Evolutionary conservation across 2,113 vertebrate species (phyloP).

Genomic region (Hepsetus odoe): DNA sequence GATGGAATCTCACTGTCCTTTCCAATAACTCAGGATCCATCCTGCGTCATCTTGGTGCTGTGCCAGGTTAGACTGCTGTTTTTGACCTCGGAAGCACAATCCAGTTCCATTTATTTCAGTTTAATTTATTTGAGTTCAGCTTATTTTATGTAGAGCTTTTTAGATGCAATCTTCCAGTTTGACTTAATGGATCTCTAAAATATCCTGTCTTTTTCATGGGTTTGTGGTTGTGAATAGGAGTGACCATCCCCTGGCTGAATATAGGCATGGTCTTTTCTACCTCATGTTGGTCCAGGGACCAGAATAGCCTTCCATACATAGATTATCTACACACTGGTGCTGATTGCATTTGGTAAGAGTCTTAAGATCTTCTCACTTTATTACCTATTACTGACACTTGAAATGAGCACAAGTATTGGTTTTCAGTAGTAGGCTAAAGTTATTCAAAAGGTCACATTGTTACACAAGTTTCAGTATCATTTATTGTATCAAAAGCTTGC

Average conservation of each 20-base stretch:
- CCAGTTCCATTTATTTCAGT: neutral
- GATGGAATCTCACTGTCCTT: constrained; percentile 93
- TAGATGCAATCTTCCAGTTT: neutral
- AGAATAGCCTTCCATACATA: constrained; percentile 93
- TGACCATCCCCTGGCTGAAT: constrained; percentile 93
- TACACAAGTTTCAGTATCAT: too few relatives aligned
- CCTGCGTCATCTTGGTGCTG: constrained; percentile 93
- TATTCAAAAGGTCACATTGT: too few relatives aligned
- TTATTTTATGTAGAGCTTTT: neutral
- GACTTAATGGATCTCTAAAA: neutral
- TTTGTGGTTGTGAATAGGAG: constrained; percentile 72
- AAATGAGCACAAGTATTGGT: too few relatives aligned
- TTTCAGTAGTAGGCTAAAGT: too few relatives aligned
- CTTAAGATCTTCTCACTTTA: neutral
- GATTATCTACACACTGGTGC: constrained; percentile 97
- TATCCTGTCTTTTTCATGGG: neutral
- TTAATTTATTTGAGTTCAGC: neutral
- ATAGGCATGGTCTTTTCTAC: constrained; percentile 96
- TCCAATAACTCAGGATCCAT: constrained; percentile 93
- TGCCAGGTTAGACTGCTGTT: constrained; percentile 78
- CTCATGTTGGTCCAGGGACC: constrained; percentile 94
- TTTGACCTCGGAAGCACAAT: neutral
- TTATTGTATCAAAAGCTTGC: too few relatives aligned
- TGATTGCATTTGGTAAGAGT: constrained; percentile 91
- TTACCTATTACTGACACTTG: too few relatives aligned